Evolutionary conservation across 2,797 vertebrate species (phyloP), one percentile per base, ranked within the genome.

Genomic region (Caiman crocodilus): DNA sequence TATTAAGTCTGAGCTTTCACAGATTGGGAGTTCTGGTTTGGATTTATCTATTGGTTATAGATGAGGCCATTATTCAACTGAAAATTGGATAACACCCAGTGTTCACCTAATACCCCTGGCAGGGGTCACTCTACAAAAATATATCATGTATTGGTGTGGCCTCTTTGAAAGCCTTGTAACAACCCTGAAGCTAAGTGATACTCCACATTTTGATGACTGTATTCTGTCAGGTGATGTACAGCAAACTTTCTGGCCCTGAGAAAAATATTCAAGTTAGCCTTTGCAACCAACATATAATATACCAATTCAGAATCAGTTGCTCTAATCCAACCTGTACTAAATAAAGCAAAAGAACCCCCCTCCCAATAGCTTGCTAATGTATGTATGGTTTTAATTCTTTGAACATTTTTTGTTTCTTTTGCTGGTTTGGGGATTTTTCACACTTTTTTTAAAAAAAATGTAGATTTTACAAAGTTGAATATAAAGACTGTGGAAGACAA

Each of bases 261-360:
- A 78, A 75, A 96, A 95, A 92, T 93, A 94, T n/a, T 75, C 3
- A 79, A 88, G 75, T 76, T 59, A 83, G 78, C 25, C 73, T 26
- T 25, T 89, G 18, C 86, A 88, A n/a, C 23, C 55, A 69, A 92
- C 35, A 55, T 16, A 2, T 9, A 13, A 91, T 75, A 63, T 26
- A 73, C 11, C 8, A 28, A 42, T 58, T 5, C 35, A 17, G 64
- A 60, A 23, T 1, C 1, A 2, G 18, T 28, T 7, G 17, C 76
- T 80, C 79, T 14, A 35, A 79, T 12, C 5, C 7, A 23, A 57
- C 4, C 64, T 65, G 61, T 63, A 10, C 32, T 9, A 57, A 74
- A n/a, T 10, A 58, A 59, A 76, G n/a, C n/a, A 13, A 5, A 32
- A 84, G 87, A 58, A 65, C n/a, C 77, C 28, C 57, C 30, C 80